Base-by-base conservation (phyloP, 2,888 invertebrate species). In the Drosophila anceps region DNA sequence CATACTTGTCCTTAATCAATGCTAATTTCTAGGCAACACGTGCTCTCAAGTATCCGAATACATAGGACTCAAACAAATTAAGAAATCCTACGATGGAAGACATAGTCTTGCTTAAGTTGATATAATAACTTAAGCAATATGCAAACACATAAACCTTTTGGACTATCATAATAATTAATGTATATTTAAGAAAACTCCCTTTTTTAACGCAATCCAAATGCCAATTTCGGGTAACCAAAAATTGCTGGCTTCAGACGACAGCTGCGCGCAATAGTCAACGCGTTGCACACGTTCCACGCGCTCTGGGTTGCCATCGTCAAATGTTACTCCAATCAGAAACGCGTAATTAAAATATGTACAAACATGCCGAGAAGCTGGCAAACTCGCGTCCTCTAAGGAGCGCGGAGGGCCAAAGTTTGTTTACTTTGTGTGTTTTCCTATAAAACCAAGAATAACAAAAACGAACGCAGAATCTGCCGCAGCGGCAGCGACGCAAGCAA, bases 281-380 rank as follows among this genome's bases (percentile, higher is more conserved):
- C 69, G 44, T 59, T 57, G 43, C 59, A 54, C 24, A 41, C 61
- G 65, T 60, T 66, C 59, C 63, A 60, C 66, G 76, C 58, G 66
- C 76, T 62, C 39, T 48, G 60, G 41, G 18, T 51, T 44, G 43
- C 51, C 53, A 37, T 33, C 59, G 60, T 50, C 63, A 79, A 81
- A 81, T 88, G 76, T 72, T 79, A 69, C 78, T 80, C 84, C 84
- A 85, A 85, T 85, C 84, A 86, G 88, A 88, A 84, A 78, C 80
- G 87, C 84, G 84, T 82, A 85, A 85, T 85, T 85, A 85, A 85
- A 85, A 88, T 86, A 88, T 85, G 84, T 84, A 78, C 84, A 88
- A 85, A 85, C 84, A 85, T 79, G 77, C 58, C 70, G 68, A 73
- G 63, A 70, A 74, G 70, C 70, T 60, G 77, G 72, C 72, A 73